Evolutionary conservation across 92 coral and sea anemone species (phyloP).

Genomic region (Parazoanthus atlanticus): DNA sequence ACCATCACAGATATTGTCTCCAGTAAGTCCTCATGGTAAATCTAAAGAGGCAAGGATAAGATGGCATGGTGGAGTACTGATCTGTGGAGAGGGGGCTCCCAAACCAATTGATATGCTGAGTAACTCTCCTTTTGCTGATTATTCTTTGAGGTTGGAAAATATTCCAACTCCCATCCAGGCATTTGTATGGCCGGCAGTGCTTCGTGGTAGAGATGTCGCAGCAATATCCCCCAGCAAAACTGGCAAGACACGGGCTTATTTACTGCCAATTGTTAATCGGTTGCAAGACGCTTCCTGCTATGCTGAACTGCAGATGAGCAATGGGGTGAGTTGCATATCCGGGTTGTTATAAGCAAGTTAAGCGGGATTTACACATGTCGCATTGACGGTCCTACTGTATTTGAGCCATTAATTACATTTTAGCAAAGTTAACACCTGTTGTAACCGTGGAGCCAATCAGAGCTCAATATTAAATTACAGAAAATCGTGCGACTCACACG

Average conservation of each 20-base stretch:
- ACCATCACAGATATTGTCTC: constrained; percentile 50
- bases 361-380: too few relatives aligned
- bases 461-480: too few relatives aligned
- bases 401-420: too few relatives aligned
- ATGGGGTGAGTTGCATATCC: constrained; percentile 78
- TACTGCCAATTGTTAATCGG: constrained; percentile 81
- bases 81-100: constrained; percentile 66
- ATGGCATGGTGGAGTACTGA: constrained; percentile 57
- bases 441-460: too few relatives aligned
- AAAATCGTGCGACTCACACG: too few relatives aligned
- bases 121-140: constrained; percentile 66
- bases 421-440: too few relatives aligned
- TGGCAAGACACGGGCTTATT: constrained; percentile 67
- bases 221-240: constrained; percentile 67
- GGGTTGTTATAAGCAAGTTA: too few relatives aligned
- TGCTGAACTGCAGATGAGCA: constrained; percentile 75
- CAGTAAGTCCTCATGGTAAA: constrained; percentile 31
- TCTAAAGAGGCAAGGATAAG: constrained; percentile 26
- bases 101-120: constrained; percentile 57
- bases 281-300: constrained; percentile 65
- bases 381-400: too few relatives aligned
- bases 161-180: constrained; percentile 75
- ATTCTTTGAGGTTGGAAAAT: constrained; percentile 58
- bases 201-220: constrained; percentile 92
- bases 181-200: constrained; percentile 89